A percentile compares a stretch with the other conserved stretches of the same genome.
Conservation (phyloP, 2,888 invertebrate species). For the Nomada lathburiana region DNA sequence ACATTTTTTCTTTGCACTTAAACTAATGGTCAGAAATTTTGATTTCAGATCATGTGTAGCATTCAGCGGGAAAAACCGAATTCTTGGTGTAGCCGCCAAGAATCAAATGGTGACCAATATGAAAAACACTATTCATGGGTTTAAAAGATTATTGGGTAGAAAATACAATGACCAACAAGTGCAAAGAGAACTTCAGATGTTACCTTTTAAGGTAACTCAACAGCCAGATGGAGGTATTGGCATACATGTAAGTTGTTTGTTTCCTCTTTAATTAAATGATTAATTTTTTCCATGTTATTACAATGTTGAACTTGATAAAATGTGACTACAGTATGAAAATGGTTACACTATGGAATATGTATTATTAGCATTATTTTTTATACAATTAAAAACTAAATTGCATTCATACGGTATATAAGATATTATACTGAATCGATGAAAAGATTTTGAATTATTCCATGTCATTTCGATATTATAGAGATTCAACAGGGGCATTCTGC, state of each 20-base stretch:
- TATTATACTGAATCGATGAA: background rate
- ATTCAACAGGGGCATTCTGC: slow-evolving; percentile 64
- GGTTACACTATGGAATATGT: background rate
- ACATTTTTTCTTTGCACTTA: background rate
- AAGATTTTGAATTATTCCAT: slow-evolving; percentile 12
- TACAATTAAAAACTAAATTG: background rate
- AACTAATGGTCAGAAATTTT: slow-evolving; percentile 9
- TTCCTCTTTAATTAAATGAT: slow-evolving; percentile 14
- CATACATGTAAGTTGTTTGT: slow-evolving; percentile 88
- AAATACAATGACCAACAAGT: slow-evolving; percentile 95
- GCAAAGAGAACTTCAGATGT: slow-evolving; percentile 91
- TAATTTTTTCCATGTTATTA: background rate
- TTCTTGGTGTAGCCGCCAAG: slow-evolving; percentile 98
- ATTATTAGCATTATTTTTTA: slow-evolving; percentile 1
- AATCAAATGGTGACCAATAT: slow-evolving; percentile 98
- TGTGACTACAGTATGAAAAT: background rate
- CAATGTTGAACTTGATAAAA: slow-evolving; percentile 1
- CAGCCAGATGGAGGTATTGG: slow-evolving; percentile 93
- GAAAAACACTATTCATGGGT: slow-evolving; percentile 97
- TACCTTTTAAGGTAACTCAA: slow-evolving; percentile 92
- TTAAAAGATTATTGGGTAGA: slow-evolving; percentile 96
- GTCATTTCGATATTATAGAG: background rate
- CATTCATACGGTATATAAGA: background rate
- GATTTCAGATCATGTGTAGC: slow-evolving; percentile 95
- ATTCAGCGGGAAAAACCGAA: slow-evolving; percentile 96